Evolutionary conservation across 2,797 vertebrate species (phyloP), one percentile per base, ranked within the genome.

Genomic region (Tamandua tetradactyla): DNA sequence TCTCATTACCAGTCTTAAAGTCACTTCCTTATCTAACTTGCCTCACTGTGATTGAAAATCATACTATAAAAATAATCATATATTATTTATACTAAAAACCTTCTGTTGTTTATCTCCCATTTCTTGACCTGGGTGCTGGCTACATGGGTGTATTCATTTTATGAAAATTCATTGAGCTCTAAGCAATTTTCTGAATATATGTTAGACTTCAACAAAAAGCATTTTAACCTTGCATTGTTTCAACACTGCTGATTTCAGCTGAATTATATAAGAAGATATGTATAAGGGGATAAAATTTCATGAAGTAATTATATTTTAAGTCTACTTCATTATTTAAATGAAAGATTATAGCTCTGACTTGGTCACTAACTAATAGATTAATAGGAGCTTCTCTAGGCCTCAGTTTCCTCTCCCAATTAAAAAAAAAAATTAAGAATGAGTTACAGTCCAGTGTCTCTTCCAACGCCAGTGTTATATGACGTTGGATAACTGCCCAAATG

Each of bases 291-390:
- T 82, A 82, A 42, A 6, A 4, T 84, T 91, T 87, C 74, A 7
- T 69, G 55, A 69, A 55, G 20, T 49, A 86, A 87, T 49, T 25
- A 81, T 79, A 61, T 68, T 94, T 66, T 74, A 91, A 93, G 69
- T 80, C 8, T 14, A 89, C 55, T 79, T 88, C 40, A n/a, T 22
- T 92, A 85, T 80, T 93, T 96, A 89, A 94, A 72, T 81, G 66
- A 95, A 95, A 94, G 55, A 78, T 94, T 30, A 47, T 20, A 82
- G 59, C 7, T 66, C 72, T 76, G 35, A 57, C 42, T 75, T 94
- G 66, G 57, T 57, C 62, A 79, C 66, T 76, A 55, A 64, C n/a
- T 59, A 47, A 62, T 69, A 17, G 40, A 64, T 91, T 27, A 84
- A 47, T 87, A n/a, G 66, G 68, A 89, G 4, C 27, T 17, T 72